Evolutionary conservation across 2,888 invertebrate genomes (phyloP).

Genomic region (Drosophila yooni): DNA sequence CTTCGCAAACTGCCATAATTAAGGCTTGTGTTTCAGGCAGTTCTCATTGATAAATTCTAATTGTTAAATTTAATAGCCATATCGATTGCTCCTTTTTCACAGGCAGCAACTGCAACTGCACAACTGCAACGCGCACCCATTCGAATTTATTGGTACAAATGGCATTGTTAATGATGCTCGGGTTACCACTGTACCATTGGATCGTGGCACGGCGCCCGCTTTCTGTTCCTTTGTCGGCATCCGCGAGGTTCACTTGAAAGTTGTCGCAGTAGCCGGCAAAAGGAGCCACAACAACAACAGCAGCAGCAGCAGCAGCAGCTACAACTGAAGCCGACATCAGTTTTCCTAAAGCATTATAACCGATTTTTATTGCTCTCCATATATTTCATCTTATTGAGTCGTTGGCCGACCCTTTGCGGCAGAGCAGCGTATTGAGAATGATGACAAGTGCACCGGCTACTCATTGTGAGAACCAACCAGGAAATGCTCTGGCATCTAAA

Average conservation of each 20-base stretch:
- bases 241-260: conserved; percentile 44
- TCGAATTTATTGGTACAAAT: conserved; percentile 84
- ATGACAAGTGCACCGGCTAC: conserved; percentile 54
- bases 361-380: conserved; percentile 83
- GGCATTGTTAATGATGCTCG: conserved; percentile 82
- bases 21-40: conserved; percentile 38
- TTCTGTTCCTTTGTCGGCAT: conserved; percentile 74
- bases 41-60: conserved; percentile 83
- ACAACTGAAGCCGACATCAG: conserved; percentile 33
- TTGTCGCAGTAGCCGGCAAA: conserved; percentile 61
- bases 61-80: conserved; percentile 84
- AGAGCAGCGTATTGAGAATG: conserved; percentile 17
- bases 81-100: conserved; percentile 72
- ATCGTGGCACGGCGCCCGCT: conserved; percentile 65
- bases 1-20: conserved; percentile 62
- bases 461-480: conserved; percentile 18
- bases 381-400: conserved; percentile 84
- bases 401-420: conserved; percentile 55
- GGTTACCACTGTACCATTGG: conserved; percentile 45
- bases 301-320: conserved; percentile 12
- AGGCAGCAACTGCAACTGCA: conserved; percentile 31
- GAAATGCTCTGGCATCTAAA: conserved; percentile 2
- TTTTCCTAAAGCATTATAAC: conserved; percentile 80
- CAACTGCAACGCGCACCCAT: conserved; percentile 57
- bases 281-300: conserved; percentile 12